Evolutionary conservation across 2,113 vertebrate species (phyloP).

Genomic region (Hoplias malabaricus): DNA sequence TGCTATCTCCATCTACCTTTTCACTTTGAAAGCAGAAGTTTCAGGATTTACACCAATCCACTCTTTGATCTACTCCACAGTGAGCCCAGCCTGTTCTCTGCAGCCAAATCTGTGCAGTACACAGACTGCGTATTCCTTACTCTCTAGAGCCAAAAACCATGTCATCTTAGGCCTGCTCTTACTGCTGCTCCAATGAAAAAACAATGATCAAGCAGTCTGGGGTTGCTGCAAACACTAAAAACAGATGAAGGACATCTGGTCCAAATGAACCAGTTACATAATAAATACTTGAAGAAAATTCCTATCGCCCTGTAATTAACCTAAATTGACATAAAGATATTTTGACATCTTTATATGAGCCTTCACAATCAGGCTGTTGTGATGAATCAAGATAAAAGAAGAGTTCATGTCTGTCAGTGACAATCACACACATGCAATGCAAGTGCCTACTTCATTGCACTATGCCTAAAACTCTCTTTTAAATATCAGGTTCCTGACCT

Average conservation of each 20-base stretch:
- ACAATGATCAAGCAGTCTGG: neutral
- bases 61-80: no score
- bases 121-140: neutral
- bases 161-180: neutral
- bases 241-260: neutral
- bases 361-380: neutral
- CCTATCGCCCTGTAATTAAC: neutral
- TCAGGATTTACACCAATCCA: no score
- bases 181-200: neutral
- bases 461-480: neutral
- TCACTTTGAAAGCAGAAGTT: no score
- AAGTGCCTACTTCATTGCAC: neutral
- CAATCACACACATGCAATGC: neutral
- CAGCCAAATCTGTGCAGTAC: neutral
- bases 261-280: neutral
- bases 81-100: neutral
- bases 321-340: neutral
- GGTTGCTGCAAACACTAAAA: neutral
- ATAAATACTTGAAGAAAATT: no score
- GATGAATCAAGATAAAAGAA: no score
- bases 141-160: conserved; percentile 1
- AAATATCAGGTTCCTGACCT: neutral
- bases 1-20: no score
- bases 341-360: neutral
- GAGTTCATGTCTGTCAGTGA: no score